Conservation (phyloP, 2,113 vertebrate genomes). For the Pao palembangensis region DNA sequence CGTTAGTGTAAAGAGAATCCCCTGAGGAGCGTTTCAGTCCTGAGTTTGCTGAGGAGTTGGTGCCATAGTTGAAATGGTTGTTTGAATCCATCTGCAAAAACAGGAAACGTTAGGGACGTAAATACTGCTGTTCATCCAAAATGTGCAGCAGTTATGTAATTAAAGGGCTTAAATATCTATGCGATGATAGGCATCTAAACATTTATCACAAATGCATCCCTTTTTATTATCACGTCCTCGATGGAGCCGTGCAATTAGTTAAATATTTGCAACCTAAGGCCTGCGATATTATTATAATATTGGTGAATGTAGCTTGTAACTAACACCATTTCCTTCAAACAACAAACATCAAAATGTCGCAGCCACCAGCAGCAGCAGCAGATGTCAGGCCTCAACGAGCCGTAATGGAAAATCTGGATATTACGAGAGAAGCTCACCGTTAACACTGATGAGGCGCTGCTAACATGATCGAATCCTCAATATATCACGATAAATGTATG, state of each 20-base stretch:
- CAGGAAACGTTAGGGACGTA: not conserved
- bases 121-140: not conserved
- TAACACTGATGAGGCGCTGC: slow-evolving; percentile 55
- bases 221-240: not conserved
- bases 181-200: not conserved
- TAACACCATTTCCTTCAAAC: slow-evolving; percentile 49
- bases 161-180: not conserved
- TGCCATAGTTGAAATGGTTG: slow-evolving; percentile 89
- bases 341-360: slow-evolving; percentile 68
- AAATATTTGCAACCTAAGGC: too few relatives aligned
- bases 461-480: slow-evolving; percentile 26
- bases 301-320: slow-evolving; percentile 27
- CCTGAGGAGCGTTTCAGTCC: slow-evolving; percentile 93
- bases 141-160: not conserved
- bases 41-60: slow-evolving; percentile 89
- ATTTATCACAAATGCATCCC: slow-evolving; percentile 1
- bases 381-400: slow-evolving; percentile 57
- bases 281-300: not conserved
- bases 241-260: too few relatives aligned
- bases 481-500: slow-evolving; percentile 20
- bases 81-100: slow-evolving; percentile 87
- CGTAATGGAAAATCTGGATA: slow-evolving; percentile 49
- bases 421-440: slow-evolving; percentile 47
- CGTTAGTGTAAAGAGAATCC: slow-evolving; percentile 88
- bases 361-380: slow-evolving; percentile 34